Conservation (phyloP, 2,113 vertebrate genomes). For the Thermophis baileyi region DNA sequence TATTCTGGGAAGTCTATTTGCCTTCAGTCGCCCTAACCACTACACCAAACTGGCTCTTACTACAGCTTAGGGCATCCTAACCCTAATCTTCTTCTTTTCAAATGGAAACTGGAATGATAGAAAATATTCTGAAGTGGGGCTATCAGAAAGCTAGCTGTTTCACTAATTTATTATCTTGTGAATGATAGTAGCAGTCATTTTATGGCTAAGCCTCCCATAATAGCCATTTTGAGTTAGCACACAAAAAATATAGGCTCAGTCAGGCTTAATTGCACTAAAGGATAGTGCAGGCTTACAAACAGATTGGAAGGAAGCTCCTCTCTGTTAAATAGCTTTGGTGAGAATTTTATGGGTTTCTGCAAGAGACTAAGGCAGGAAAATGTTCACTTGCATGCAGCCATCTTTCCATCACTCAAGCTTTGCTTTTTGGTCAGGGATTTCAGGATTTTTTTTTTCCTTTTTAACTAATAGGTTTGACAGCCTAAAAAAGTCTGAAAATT, state of each 20-base stretch:
- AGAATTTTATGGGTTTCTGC: neutral
- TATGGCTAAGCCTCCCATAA: neutral
- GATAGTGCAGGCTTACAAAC: neutral
- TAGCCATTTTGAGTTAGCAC: neutral
- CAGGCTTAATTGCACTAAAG: neutral
- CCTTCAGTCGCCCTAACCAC: neutral
- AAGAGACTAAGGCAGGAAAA: neutral
- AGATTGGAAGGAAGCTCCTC: neutral
- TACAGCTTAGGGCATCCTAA: neutral
- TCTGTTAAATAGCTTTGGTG: neutral
- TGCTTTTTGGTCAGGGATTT: neutral
- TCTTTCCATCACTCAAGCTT: neutral
- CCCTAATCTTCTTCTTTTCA: neutral
- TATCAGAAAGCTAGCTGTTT: neutral
- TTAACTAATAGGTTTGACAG: neutral
- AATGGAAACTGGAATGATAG: neutral
- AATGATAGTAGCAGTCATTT: neutral
- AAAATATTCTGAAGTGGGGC: neutral
- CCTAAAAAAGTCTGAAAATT: neutral
- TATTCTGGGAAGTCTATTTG: neutral
- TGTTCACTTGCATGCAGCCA: neutral
- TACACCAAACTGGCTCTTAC: neutral
- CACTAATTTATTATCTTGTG: neutral
- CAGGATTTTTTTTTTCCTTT: neutral
- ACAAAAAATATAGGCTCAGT: neutral